Conservation (phyloP, 64 coral and sea anemone genomes). For the Astreopora myriophthalma region DNA sequence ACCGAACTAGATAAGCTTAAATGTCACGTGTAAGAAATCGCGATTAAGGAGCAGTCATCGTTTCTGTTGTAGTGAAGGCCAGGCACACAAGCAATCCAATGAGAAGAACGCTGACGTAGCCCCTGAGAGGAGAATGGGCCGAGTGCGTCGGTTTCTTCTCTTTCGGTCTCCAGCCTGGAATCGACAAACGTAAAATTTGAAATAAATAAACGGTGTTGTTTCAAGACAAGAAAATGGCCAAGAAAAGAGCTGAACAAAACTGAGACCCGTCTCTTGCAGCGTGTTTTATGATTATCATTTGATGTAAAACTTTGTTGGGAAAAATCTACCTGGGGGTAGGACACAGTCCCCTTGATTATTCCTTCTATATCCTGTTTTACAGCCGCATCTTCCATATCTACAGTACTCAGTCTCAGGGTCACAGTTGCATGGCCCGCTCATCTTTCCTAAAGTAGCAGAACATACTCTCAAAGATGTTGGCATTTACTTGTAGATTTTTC, state of each 20-base stretch:
- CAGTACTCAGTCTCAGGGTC: background rate
- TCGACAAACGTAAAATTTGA: no score
- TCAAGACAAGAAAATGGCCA: no score
- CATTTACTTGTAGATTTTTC: no score
- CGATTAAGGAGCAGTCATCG: background rate
- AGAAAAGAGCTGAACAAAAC: no score
- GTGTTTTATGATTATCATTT: no score
- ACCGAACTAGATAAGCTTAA: no score
- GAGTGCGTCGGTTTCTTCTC: background rate
- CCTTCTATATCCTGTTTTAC: background rate
- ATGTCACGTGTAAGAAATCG: background rate
- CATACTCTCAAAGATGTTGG: no score
- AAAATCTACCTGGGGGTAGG: background rate
- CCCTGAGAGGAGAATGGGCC: background rate
- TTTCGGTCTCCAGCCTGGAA: background rate
- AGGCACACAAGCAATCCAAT: background rate
- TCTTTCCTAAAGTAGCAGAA: background rate
- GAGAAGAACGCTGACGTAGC: background rate
- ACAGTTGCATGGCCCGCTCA: background rate
- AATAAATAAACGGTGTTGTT: no score
- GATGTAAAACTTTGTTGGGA: no score
- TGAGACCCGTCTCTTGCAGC: no score
- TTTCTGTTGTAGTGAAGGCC: background rate
- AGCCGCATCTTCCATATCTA: background rate
- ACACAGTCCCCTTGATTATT: background rate